Evolutionary conservation across 2,113 vertebrate species (phyloP).

Genomic region (Grallaria varia): DNA sequence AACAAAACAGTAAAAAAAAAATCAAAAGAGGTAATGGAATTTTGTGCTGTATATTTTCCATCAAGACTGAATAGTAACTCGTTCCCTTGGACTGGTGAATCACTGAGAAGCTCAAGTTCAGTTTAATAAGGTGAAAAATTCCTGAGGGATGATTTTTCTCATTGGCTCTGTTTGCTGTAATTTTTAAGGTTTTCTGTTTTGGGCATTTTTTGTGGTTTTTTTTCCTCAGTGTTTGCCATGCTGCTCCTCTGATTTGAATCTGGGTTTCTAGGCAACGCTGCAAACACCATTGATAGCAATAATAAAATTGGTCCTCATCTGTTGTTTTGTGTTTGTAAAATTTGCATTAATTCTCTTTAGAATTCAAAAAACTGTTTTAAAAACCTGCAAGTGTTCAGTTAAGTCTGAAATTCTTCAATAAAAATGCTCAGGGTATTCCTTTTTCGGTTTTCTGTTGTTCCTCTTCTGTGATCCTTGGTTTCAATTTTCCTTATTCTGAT

Average conservation of each 20-base stretch:
- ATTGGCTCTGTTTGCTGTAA: not conserved
- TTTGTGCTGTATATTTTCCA: not conserved
- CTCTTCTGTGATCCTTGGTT: not conserved
- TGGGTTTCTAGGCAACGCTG: not conserved
- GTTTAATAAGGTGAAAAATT: not conserved
- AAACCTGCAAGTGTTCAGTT: not conserved
- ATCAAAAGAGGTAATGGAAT: not conserved
- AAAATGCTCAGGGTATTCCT: not conserved
- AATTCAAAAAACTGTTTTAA: not conserved
- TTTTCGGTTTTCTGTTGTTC: not conserved
- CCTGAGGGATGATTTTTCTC: not conserved
- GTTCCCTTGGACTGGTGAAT: not conserved
- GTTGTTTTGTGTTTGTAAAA: not conserved
- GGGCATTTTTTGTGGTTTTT: not conserved
- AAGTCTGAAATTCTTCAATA: not conserved
- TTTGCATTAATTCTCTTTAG: not conserved
- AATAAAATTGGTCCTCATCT: not conserved
- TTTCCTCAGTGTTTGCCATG: not conserved
- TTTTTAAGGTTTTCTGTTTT: not conserved
- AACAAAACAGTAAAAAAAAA: conserved; percentile 17
- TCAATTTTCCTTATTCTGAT: not conserved
- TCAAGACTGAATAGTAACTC: not conserved
- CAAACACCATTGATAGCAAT: not conserved
- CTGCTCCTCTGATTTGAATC: not conserved
- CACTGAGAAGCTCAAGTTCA: not conserved